Evolutionary conservation across 1,140 invertebrate species (phyloP), one percentile per base, ranked within the genome.

Genomic region (Caenorhabditis latens): DNA sequence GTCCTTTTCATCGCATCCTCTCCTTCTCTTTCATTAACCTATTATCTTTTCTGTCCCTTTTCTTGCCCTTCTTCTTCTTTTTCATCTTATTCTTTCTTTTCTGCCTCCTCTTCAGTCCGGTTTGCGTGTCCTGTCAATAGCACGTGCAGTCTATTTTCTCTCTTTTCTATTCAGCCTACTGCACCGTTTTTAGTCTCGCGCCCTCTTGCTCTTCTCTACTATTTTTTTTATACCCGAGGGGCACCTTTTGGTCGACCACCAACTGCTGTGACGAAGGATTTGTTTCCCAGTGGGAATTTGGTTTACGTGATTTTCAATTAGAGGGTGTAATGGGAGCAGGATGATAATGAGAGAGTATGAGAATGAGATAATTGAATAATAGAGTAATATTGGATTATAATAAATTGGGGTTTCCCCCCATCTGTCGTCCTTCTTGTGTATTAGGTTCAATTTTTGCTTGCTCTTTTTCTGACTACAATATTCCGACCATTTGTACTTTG

Each of bases 121-220:
- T 79, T 79, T 79, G 71, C 71, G 43, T 79, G 71, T 71, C 67
- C 43, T 71, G 67, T 79, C 71, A 79, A 79, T 50, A 79, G 71
- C 71, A 79, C 71, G 71, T 79, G 71, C 71, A 53, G 71, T 79
- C 71, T 79, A 79, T 79, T 79, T 79, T 79, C 71, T 79, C 43
- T 79, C 43, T 48, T 79, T 79, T 79, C 46, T 50, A 21, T 42
- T 79, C 21, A 32, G 46, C n/a, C 50, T 11, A 53, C 71, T 50
- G 46, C 71, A 50, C 71, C 46, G 71, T 24, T 79, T 79, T 7
- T 19, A 4, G 46, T 79, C 71, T 79, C 2, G 43, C n/a, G 11
- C 46, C 9, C 71, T 79, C 71, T 50, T 42, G 14, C 14, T 16
- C 46, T 24, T 9, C 11, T 24, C 2, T n/a, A 24, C 21, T 79